Conservation (phyloP, 2,797 vertebrate species). For the Steatocranus sp. region DNA sequence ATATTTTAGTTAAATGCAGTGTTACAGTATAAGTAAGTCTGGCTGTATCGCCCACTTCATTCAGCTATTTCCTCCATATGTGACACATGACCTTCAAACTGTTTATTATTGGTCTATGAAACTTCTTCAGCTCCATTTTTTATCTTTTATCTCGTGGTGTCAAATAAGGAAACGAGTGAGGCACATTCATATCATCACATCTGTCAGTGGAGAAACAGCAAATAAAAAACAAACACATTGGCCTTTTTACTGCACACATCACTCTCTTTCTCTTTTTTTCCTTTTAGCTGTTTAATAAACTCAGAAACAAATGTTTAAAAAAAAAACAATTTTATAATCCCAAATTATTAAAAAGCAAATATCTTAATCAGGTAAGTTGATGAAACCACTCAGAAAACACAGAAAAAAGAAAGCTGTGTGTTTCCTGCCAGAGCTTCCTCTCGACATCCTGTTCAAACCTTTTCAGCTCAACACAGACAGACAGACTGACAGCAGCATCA, state of each 20-base stretch:
- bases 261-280: background rate
- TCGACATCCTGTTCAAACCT: background rate
- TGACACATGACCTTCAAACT: fast-evolving
- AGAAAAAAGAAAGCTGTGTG: background rate
- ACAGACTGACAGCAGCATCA: background rate
- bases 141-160: background rate
- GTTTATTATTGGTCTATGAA: background rate
- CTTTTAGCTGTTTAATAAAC: background rate
- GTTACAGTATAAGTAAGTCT: fast-evolving
- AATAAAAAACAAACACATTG: fast-evolving
- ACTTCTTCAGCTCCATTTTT: background rate
- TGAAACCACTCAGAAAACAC: background rate
- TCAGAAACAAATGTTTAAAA: background rate
- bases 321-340: fast-evolving
- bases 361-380: too few species aligned
- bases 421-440: background rate
- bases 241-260: fast-evolving
- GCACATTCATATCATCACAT: background rate
- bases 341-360: background rate
- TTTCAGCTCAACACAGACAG: background rate
- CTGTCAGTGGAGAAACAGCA: background rate
- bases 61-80: background rate
- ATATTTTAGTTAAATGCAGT: fast-evolving
- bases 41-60: background rate
- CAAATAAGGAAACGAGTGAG: background rate